Conservation (phyloP, 1,140 invertebrate genomes). For the Drosophila cardini region DNA sequence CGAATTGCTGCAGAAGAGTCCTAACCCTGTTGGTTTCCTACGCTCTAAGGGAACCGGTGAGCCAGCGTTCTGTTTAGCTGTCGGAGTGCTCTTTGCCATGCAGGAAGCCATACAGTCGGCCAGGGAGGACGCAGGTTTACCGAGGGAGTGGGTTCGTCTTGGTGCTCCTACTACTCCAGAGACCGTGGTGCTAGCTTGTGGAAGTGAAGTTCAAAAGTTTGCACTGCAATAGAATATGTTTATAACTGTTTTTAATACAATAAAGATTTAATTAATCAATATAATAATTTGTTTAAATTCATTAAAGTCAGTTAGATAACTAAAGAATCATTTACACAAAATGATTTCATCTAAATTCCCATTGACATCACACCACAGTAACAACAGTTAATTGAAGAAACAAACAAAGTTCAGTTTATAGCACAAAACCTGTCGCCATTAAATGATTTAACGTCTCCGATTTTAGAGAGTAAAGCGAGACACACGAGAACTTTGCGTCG, state of each 20-base stretch:
- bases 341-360: neutral
- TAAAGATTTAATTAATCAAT: neutral
- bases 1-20: slow-evolving; percentile 89
- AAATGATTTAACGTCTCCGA: neutral
- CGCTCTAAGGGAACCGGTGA: slow-evolving; percentile 94
- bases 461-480: neutral
- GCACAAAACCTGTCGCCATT: neutral
- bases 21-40: slow-evolving; percentile 89
- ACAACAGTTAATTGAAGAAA: neutral
- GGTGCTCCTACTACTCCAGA: slow-evolving; percentile 85
- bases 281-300: neutral
- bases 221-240: slow-evolving; percentile 34
- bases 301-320: neutral
- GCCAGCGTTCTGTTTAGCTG: slow-evolving; percentile 90
- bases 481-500: neutral
- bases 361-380: slow-evolving; percentile 2
- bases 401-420: neutral
- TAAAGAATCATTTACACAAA: neutral
- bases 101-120: slow-evolving; percentile 89
- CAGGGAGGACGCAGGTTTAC: slow-evolving; percentile 86
- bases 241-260: neutral
- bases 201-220: slow-evolving; percentile 49
- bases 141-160: slow-evolving; percentile 85
- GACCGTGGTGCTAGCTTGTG: slow-evolving; percentile 77
- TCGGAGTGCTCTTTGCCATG: slow-evolving; percentile 89